Evolutionary conservation across 1,140 invertebrate species (phyloP), one percentile per base, ranked within the genome.

Genomic region (Panonychus citri): DNA sequence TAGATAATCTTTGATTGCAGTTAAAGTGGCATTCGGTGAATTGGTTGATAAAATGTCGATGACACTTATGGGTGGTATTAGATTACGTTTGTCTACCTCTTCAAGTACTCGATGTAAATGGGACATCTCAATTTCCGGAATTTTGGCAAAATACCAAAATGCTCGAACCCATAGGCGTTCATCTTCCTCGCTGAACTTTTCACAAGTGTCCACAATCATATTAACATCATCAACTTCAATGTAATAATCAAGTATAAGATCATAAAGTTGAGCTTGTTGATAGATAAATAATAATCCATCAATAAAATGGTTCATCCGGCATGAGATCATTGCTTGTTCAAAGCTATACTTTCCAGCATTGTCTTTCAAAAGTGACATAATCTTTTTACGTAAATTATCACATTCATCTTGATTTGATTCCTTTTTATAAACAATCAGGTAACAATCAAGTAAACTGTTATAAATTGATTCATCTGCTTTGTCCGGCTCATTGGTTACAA

Each of bases 201-300:
- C 76, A 66, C 86, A 91, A 54, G 80, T 81, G 17, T 75, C 74
- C 55, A 90, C 71, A 30, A 86, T 77, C 34, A 76, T 74, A 57
- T 77, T 74, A 62, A 77, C 74, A 62, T 84, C 78, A 34, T 76
- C 74, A 60, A 76, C 73, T n/a, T 80, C 74, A 64, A 86, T 75
- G 67, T 88, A 80, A 68, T 82, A 81, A 40, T 76, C 73, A 15
- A 83, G 67, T 57, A 83, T 81, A 66, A 82, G 76, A 62, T 79
- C 76, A 66, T 81, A 89, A 76, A 89, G 66, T 73, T 87, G 83
- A 61, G 79, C 79, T 69, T 88, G 84, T 69, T 90, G 84, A 69
- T 88, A 90, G 19, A 91, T 71, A 67, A 80, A 80, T 0, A 90
- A 71, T 42, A 90, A 75, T 12, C 86, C 86, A 46, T 78, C 71